Conservation (phyloP, 2,797 vertebrate genomes). For the Rhinoraja longicauda region DNA sequence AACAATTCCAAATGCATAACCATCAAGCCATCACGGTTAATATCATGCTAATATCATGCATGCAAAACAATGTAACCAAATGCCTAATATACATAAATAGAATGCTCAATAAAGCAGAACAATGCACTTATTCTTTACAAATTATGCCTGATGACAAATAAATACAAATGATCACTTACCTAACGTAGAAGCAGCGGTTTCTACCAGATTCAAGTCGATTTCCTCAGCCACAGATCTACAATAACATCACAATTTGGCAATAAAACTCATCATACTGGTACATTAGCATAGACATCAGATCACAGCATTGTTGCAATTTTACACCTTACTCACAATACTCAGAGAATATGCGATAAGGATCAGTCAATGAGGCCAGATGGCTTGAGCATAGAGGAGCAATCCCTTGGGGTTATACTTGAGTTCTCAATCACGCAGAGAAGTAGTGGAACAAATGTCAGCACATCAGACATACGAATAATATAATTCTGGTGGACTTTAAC, state of each 20-base stretch:
- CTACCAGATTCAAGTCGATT: slow-evolving; percentile 59
- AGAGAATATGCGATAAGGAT: no score
- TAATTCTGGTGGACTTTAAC: no score
- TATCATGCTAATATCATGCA: not conserved
- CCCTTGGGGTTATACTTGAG: no score
- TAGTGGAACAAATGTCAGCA: no score
- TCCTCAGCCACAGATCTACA: slow-evolving; percentile 29
- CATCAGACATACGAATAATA: no score
- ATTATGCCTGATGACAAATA: not conserved
- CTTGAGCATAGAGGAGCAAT: no score
- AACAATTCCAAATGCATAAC: not conserved
- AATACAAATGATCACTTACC: slow-evolving; percentile 49
- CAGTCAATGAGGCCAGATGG: no score
- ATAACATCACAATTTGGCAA: not conserved
- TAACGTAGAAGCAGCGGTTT: slow-evolving; percentile 66
- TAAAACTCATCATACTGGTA: not conserved
- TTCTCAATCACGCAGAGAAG: no score
- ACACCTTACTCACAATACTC: not conserved
- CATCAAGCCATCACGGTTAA: not conserved
- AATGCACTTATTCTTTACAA: not conserved
- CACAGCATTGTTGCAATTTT: not conserved
- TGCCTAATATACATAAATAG: not conserved
- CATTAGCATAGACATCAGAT: not conserved
- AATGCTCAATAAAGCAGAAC: not conserved
- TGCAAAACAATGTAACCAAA: not conserved